Evolutionary conservation across 2,888 invertebrate species (phyloP).

Genomic region (Idaea biselata): DNA sequence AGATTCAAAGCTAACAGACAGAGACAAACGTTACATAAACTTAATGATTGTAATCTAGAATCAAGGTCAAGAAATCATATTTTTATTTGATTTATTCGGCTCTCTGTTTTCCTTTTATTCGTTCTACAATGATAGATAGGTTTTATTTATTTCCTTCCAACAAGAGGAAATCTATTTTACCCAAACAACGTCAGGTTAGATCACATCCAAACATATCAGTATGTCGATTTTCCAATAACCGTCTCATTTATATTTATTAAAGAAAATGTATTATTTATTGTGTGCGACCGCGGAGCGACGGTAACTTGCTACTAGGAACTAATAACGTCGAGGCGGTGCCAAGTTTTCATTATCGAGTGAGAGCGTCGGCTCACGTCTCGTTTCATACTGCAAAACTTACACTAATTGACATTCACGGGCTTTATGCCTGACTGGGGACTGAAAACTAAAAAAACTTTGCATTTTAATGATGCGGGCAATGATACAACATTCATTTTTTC

Average conservation of each 20-base stretch:
- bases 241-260: conserved; percentile 5
- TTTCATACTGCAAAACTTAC: conserved; percentile 54
- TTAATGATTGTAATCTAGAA: too few relatives aligned
- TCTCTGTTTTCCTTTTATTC: too few relatives aligned
- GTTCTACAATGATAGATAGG: too few relatives aligned
- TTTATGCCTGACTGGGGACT: conserved; percentile 31
- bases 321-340: conserved; percentile 37
- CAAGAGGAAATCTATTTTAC: not conserved
- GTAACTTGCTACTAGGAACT: conserved; percentile 37
- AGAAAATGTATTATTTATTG: conserved; percentile 4
- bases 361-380: conserved; percentile 31
- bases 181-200: not conserved
- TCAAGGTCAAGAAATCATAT: too few relatives aligned
- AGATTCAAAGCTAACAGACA: too few relatives aligned
- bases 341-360: conserved; percentile 49
- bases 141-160: not conserved
- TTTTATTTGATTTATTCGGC: too few relatives aligned
- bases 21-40: too few relatives aligned
- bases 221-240: not conserved
- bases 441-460: not conserved
- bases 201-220: not conserved
- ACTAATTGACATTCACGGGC: conserved; percentile 57
- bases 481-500: too few relatives aligned
- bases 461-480: conserved; percentile 20
- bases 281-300: not conserved